phyloP scores from a whole-genome alignment of 2,888 invertebrate species.

The Megamerina dolium region DNA sequence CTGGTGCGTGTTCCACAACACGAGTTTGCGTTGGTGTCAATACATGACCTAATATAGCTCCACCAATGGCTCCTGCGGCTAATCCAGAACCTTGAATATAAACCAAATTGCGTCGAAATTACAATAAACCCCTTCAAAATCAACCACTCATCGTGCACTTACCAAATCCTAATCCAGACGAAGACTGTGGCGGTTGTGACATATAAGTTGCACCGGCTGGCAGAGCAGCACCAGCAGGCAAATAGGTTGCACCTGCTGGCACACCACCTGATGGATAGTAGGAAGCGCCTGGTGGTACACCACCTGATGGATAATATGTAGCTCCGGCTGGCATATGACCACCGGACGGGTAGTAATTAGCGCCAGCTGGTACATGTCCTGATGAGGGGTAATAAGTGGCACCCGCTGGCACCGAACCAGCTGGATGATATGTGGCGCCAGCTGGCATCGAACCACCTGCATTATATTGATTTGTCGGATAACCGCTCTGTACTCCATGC shows the following conservation, averaged over 20 bases:
- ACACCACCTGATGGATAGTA: slow-evolving; percentile 23
- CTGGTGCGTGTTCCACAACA: slow-evolving; percentile 28
- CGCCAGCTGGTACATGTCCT: slow-evolving; percentile 19
- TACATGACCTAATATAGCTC: slow-evolving; percentile 42
- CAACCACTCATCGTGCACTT: slow-evolving; percentile 15
- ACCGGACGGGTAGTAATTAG: slow-evolving; percentile 23
- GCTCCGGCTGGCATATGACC: slow-evolving; percentile 22
- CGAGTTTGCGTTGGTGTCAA: slow-evolving; percentile 40
- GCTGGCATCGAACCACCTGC: slow-evolving; percentile 21
- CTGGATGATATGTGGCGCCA: slow-evolving; percentile 35
- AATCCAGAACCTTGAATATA: slow-evolving; percentile 38
- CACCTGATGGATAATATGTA: slow-evolving; percentile 18
- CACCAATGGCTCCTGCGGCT: slow-evolving; percentile 43
- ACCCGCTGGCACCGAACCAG: slow-evolving; percentile 32
- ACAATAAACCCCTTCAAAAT: not conserved
- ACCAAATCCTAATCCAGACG: slow-evolving; percentile 47
- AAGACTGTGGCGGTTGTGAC: slow-evolving; percentile 36
- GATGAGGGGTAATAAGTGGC: slow-evolving; percentile 28
- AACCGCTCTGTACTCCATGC: slow-evolving; percentile 31
- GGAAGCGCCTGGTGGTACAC: slow-evolving; percentile 24
- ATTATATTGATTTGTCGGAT: slow-evolving; percentile 29
- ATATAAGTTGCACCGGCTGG: slow-evolving; percentile 38
- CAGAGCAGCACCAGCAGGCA: slow-evolving; percentile 28
- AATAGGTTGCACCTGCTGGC: slow-evolving; percentile 28
- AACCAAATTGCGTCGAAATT: too few relatives aligned